These are phyloP conservation scores for Anhinga anhinga DNA, from an alignment of 2,113 vertebrate species.

Conservation along the genomic window DNA sequence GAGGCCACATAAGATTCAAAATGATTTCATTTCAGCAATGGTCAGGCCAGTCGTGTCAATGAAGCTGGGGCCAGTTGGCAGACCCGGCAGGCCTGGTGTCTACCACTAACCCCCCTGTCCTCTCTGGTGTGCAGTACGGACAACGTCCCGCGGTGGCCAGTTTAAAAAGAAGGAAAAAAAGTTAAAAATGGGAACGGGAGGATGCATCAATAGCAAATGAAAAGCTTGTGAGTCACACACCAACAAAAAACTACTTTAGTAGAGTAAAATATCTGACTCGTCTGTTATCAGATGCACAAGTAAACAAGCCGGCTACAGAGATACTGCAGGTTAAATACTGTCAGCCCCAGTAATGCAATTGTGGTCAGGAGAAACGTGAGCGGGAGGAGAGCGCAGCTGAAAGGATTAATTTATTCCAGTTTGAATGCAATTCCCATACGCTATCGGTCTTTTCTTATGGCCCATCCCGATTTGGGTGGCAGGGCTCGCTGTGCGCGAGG, in stretches of 20 bases:
- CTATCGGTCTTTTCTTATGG: background rate
- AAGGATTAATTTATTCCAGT: background rate
- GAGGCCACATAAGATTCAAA: background rate
- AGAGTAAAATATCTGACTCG: background rate
- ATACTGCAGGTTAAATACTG: background rate
- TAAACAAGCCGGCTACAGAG: background rate
- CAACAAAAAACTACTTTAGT: background rate
- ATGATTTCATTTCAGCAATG: background rate
- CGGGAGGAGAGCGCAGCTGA: background rate
- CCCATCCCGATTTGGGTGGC: accelerated
- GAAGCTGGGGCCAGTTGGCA: background rate
- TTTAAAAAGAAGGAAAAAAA: background rate
- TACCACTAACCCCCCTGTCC: background rate
- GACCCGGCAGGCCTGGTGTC: background rate
- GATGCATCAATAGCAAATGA: background rate
- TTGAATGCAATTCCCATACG: background rate
- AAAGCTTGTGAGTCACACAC: background rate
- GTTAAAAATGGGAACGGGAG: background rate
- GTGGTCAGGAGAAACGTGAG: background rate
- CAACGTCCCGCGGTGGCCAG: background rate
- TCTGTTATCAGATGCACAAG: background rate
- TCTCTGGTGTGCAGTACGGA: background rate
- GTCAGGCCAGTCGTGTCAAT: background rate
- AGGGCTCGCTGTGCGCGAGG: background rate
- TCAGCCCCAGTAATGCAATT: background rate